Evolutionary conservation across 2,888 invertebrate species (phyloP).

Genomic region (Acronicta leporina): DNA sequence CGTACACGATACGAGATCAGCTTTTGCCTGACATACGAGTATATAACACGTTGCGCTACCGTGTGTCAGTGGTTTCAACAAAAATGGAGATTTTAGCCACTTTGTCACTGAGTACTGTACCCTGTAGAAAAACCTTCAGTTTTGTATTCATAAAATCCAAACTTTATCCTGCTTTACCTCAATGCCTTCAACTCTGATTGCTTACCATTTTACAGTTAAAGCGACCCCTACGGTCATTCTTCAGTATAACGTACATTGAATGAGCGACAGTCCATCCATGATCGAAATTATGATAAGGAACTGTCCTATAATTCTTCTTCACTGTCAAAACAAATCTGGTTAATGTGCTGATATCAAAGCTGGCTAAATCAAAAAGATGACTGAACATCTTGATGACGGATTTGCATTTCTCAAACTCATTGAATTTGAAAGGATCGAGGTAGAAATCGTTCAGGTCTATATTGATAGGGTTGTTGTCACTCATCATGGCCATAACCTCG

Average conservation of each 20-base stretch:
- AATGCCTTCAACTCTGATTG: too few species aligned
- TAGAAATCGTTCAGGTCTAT: constrained; percentile 89
- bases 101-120: too few species aligned
- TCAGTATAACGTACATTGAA: constrained; percentile 93
- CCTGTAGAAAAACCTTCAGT: too few species aligned
- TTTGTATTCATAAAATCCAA: too few species aligned
- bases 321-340: constrained; percentile 94
- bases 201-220: constrained; percentile 73
- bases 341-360: constrained; percentile 92
- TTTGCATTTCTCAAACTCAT: constrained; percentile 92
- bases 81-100: too few species aligned
- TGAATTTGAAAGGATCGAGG: constrained; percentile 92
- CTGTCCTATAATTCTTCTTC: constrained; percentile 94
- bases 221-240: constrained; percentile 71
- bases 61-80: too few species aligned
- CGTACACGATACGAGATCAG: too few species aligned
- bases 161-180: too few species aligned
- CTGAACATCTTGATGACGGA: constrained; percentile 93
- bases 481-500: constrained; percentile 87
- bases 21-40: too few species aligned
- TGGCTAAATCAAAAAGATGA: constrained; percentile 91
- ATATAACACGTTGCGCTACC: too few species aligned
- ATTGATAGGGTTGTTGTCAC: constrained; percentile 51
- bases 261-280: constrained; percentile 97
- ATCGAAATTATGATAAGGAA: constrained; percentile 96